phyloP scores from a whole-genome alignment of 1,140 invertebrate genomes.

The Phortica variegata region DNA sequence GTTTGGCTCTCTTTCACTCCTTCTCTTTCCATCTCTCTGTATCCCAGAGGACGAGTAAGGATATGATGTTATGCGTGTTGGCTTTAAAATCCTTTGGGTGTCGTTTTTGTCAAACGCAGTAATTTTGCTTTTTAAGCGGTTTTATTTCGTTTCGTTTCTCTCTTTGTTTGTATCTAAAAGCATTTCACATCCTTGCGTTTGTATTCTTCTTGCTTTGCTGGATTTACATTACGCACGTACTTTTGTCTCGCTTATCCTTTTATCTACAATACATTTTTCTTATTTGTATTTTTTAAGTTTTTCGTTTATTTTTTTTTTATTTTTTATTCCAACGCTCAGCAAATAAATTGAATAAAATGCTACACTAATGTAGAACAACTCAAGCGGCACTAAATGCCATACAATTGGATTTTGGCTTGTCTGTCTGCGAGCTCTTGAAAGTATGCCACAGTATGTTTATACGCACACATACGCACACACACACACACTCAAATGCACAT shows the following conservation, averaged over 20 bases:
- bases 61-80: neutral
- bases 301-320: slow-evolving; percentile 19
- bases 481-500: neutral
- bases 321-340: no score
- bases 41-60: neutral
- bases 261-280: slow-evolving; percentile 26
- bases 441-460: slow-evolving; percentile 12
- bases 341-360: no score
- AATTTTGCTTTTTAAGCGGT: slow-evolving; percentile 33
- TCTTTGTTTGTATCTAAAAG: neutral
- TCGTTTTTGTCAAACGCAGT: slow-evolving; percentile 28
- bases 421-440: neutral
- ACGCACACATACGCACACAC: slow-evolving; percentile 1
- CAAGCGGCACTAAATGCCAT: neutral
- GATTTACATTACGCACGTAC: neutral
- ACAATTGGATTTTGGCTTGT: neutral
- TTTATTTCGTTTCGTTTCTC: neutral
- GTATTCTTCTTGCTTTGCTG: slow-evolving; percentile 21
- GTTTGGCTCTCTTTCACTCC: neutral
- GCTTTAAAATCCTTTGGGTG: slow-evolving; percentile 38
- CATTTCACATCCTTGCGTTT: no score
- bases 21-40: neutral
- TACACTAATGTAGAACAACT: slow-evolving; percentile 26
- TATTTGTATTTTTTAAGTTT: slow-evolving; percentile 13
- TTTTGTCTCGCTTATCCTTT: neutral